Evolutionary conservation across 2,113 vertebrate species (phyloP).

Genomic region (Triplophysa dalaica): DNA sequence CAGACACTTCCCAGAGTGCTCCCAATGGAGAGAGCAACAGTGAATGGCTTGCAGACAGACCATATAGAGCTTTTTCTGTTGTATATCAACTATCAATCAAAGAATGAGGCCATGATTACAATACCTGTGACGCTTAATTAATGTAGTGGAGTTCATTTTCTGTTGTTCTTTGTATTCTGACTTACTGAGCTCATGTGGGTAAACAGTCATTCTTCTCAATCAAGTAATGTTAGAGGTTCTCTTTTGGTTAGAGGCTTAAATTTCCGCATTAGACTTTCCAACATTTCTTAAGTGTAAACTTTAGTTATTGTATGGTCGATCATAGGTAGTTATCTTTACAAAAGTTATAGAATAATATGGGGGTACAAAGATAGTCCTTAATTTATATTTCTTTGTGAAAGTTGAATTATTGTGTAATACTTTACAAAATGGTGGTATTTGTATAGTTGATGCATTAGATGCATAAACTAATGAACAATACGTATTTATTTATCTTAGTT

Average conservation of each 20-base stretch:
- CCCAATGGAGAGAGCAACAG: conserved; percentile 60
- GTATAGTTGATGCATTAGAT: too few species aligned
- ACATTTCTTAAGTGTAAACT: not conserved
- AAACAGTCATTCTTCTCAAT: not conserved
- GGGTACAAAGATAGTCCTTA: too few species aligned
- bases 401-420: too few species aligned
- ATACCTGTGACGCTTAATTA: not conserved
- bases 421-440: not conserved
- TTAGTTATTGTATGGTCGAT: too few species aligned
- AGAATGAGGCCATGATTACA: not conserved
- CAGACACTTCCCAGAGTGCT: conserved; percentile 75
- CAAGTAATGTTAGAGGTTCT: too few species aligned
- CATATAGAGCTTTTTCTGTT: conserved; percentile 43
- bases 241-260: not conserved
- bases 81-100: conserved; percentile 1
- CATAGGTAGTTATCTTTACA: not conserved
- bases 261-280: too few species aligned
- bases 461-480: too few species aligned
- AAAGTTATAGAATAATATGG: too few species aligned
- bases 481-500: too few species aligned
- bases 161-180: conserved; percentile 1
- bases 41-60: conserved; percentile 53
- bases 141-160: not conserved
- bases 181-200: not conserved
- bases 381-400: too few species aligned